A percentile compares a stretch with the other conserved stretches of the same genome.
phyloP scores from a whole-genome alignment of 2,888 invertebrate genomes.

The Ariolimax columbianus region DNA sequence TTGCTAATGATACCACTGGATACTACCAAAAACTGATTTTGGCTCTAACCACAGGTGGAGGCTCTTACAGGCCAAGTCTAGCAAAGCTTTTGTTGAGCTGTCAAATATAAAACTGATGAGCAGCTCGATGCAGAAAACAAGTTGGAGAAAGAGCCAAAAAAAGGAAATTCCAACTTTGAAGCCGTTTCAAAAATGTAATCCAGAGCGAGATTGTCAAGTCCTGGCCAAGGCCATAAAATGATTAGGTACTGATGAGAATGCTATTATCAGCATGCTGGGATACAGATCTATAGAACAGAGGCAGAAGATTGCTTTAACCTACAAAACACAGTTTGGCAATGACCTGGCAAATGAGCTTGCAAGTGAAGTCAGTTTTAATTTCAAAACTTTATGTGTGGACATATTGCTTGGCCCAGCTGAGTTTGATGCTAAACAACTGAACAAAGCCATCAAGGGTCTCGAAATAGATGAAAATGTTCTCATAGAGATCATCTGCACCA shows the following conservation, averaged over 20 bases:
- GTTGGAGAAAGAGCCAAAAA: constrained; percentile 65
- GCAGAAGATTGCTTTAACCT: constrained; percentile 71
- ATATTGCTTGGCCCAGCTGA: constrained; percentile 75
- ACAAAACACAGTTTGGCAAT: constrained; percentile 79
- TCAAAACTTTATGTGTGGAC: constrained; percentile 72
- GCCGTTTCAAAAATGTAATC: constrained; percentile 75
- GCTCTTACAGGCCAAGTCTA: constrained; percentile 71
- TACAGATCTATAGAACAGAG: constrained; percentile 76
- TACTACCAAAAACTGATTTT: constrained; percentile 76
- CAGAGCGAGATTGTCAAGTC: constrained; percentile 77
- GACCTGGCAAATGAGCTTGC: constrained; percentile 76
- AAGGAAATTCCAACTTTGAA: constrained; percentile 78
- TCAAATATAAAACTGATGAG: constrained; percentile 71
- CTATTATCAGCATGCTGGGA: constrained; percentile 76
- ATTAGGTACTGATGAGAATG: constrained; percentile 78
- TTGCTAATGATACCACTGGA: constrained; percentile 76
- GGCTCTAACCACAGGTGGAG: constrained; percentile 72
- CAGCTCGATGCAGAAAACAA: constrained; percentile 72
- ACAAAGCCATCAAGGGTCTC: constrained; percentile 78
- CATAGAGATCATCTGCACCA: constrained; percentile 78
- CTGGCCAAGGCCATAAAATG: constrained; percentile 79
- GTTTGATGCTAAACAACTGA: constrained; percentile 77
- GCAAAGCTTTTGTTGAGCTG: constrained; percentile 74
- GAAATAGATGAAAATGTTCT: constrained; percentile 79
- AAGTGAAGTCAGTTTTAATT: constrained; percentile 77